Evolutionary conservation across 1,140 invertebrate species (phyloP).

Genomic region (Megalonaias nervosa): DNA sequence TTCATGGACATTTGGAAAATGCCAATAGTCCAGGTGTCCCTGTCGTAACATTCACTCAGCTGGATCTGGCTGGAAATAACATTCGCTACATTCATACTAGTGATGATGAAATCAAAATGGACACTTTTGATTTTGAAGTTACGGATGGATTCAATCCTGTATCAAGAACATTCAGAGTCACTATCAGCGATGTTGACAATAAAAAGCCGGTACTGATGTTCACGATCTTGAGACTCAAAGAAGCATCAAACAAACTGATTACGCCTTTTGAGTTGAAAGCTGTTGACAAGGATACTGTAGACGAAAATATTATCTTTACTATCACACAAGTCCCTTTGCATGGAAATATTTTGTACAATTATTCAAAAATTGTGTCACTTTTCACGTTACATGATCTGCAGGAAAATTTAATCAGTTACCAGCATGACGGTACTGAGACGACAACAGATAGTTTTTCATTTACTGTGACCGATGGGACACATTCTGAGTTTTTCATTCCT

Average conservation of each 20-base stretch:
- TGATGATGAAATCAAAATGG: conserved; percentile 70
- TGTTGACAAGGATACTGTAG: conserved; percentile 69
- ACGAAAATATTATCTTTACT: conserved; percentile 63
- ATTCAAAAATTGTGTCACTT: conserved; percentile 51
- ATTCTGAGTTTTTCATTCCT: conserved; percentile 69
- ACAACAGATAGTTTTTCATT: conserved; percentile 68
- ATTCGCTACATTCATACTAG: conserved; percentile 68
- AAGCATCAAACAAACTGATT: conserved; percentile 67
- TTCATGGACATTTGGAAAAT: conserved; percentile 67
- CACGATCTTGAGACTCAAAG: conserved; percentile 63
- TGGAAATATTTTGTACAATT: conserved; percentile 67
- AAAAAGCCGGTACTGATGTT: conserved; percentile 69
- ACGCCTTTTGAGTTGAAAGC: conserved; percentile 71
- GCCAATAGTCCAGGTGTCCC: conserved; percentile 63
- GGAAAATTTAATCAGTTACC: conserved; percentile 68
- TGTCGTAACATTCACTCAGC: conserved; percentile 69
- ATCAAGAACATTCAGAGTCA: conserved; percentile 68
- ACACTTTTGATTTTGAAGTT: conserved; percentile 72
- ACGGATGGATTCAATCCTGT: conserved; percentile 70
- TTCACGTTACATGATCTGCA: conserved; percentile 69
- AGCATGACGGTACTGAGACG: conserved; percentile 71
- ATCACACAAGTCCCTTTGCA: conserved; percentile 68
- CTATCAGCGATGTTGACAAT: conserved; percentile 70
- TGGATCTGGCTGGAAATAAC: conserved; percentile 70
- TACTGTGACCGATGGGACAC: conserved; percentile 69